phyloP scores from a whole-genome alignment of 2,888 invertebrate species.

The Drosophila neotestacea region DNA sequence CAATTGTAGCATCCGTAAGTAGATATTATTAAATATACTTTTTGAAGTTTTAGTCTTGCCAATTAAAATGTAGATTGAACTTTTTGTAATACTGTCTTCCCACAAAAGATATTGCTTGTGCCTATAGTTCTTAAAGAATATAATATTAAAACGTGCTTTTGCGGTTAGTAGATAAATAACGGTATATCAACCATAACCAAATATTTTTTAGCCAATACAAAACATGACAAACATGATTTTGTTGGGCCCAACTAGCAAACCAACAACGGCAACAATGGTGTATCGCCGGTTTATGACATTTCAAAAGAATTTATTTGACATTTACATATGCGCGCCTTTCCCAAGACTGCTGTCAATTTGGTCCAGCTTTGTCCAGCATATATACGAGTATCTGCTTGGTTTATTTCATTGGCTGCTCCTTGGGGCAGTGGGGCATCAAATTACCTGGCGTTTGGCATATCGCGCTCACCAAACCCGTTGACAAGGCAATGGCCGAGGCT shows the following conservation, averaged over 20 bases:
- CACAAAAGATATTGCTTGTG: too few relatives aligned
- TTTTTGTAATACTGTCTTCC: too few relatives aligned
- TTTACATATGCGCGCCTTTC: conserved; percentile 46
- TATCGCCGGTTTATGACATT: conserved; percentile 55
- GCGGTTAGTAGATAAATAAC: neutral
- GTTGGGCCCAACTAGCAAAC: conserved; percentile 10
- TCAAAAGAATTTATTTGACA: conserved; percentile 57
- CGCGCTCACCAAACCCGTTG: conserved; percentile 31
- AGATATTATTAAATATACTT: neutral
- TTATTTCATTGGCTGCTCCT: conserved; percentile 27
- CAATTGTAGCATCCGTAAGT: conserved; percentile 95
- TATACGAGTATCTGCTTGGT: conserved; percentile 9
- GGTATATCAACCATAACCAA: conserved; percentile 7
- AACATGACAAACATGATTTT: conserved; percentile 18
- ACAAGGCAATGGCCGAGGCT: conserved; percentile 27
- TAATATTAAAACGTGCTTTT: neutral
- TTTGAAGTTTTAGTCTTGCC: neutral
- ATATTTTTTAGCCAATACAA: neutral
- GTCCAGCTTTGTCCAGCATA: conserved; percentile 11
- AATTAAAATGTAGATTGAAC: too few relatives aligned
- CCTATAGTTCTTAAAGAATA: neutral
- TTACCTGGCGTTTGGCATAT: conserved; percentile 46
- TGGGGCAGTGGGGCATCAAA: conserved; percentile 32
- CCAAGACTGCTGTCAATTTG: conserved; percentile 28
- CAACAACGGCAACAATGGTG: conserved; percentile 27